These are phyloP conservation scores for Branchellion lobata DNA, from an alignment of 2,888 invertebrate species.

Conservation along the genomic window DNA sequence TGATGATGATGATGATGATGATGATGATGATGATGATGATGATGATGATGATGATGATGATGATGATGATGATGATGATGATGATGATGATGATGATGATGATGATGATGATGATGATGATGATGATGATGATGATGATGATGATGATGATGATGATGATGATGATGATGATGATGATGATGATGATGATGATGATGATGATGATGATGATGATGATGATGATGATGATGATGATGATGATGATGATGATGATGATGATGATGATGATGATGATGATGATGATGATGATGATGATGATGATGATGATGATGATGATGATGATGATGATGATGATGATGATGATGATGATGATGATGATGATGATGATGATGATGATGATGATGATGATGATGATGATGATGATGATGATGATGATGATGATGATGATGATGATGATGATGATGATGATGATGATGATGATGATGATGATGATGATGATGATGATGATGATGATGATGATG, in stretches of 20 bases:
- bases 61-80: constrained; percentile 16
- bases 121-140: constrained; percentile 26
- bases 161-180: not conserved
- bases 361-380: not conserved
- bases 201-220: constrained; percentile 34
- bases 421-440: constrained; percentile 8
- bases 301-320: constrained; percentile 41
- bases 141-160: constrained; percentile 24
- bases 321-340: constrained; percentile 36
- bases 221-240: constrained; percentile 35
- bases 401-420: not conserved
- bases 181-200: constrained; percentile 21
- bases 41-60: constrained; percentile 21
- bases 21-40: constrained; percentile 13
- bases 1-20: constrained; percentile 10
- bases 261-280: constrained; percentile 38
- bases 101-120: constrained; percentile 19
- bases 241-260: constrained; percentile 38
- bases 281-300: constrained; percentile 42
- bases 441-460: constrained; percentile 24
- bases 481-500: constrained; percentile 34
- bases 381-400: not conserved
- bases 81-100: constrained; percentile 4
- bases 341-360: constrained; percentile 41
- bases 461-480: constrained; percentile 26